Conservation (phyloP, 2,113 vertebrate genomes). For the Mustela nigripes region DNA sequence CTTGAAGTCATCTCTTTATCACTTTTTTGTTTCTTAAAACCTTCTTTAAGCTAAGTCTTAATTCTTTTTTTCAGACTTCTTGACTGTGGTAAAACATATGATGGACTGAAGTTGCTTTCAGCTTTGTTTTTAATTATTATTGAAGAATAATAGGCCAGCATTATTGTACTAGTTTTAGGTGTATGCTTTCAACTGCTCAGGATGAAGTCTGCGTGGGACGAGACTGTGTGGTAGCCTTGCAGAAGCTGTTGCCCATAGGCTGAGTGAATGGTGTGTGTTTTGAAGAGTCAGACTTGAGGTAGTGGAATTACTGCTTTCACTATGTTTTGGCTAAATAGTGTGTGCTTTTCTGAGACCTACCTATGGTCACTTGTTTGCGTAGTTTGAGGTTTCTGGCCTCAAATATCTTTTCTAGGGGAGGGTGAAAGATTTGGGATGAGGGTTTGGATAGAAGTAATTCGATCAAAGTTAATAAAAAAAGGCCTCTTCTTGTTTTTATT, state of each 20-base stretch:
- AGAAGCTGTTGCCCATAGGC: neutral
- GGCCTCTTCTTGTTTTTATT: constrained; percentile 77
- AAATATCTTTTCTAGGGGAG: constrained; percentile 16
- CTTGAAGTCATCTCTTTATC: neutral
- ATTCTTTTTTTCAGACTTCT: constrained; percentile 51
- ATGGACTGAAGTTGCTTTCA: neutral
- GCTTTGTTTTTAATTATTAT: neutral
- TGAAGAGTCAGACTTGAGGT: neutral
- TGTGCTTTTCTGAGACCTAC: neutral
- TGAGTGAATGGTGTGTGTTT: neutral
- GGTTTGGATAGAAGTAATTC: constrained; percentile 54
- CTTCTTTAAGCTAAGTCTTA: constrained; percentile 12
- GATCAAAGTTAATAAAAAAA: constrained; percentile 73
- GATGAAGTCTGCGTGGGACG: neutral
- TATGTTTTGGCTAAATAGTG: neutral
- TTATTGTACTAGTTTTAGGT: neutral
- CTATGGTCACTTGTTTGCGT: neutral
- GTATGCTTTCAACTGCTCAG: neutral
- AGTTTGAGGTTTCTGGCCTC: neutral
- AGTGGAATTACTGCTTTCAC: neutral
- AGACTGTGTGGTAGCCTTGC: neutral
- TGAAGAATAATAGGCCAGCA: neutral
- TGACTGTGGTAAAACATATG: neutral
- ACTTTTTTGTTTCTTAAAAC: constrained; percentile 32
- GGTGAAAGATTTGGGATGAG: constrained; percentile 49